Base-by-base conservation (phyloP, 2,113 vertebrate species). In the Seriola rivoliana region DNA sequence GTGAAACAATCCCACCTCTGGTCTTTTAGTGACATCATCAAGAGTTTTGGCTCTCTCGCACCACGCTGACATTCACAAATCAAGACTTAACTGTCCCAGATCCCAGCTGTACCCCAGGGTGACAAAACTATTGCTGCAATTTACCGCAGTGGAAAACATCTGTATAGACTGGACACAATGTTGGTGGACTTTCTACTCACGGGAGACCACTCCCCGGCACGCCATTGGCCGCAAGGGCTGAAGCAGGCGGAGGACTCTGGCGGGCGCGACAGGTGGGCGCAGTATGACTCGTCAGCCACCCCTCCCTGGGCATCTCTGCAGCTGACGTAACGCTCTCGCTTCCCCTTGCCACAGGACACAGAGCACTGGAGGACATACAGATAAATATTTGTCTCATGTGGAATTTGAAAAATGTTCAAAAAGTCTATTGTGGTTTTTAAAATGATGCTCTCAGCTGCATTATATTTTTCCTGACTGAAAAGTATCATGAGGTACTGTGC, bases 201-300 rank as follows among this genome's bases (percentile, higher is more conserved):
- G 71, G 97, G 91, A 16, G 97, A 97, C 98, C 98, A 99, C 14
- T 96, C 96, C 76, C 97, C 96, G 17, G 95, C 93, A 34, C 95
- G 96, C 98, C 98, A 99, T 50, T 97, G 96, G 84, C 97, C 98
- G 88, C 98, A 99, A 2, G 96, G 94, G 89, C 92, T 98, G 91
- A 98, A 98, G 82, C 98, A 99, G 78, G 81, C 84, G 8, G 95
- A 93, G 63, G 93, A 75, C 90, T 98, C 97, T 5, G 96, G 94
- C 6, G 98, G 98, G 21, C 96, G 95, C 13, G 96, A 95, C 69
- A 95, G 89, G 85, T 97, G 95, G 68, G 95, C 89, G 40, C 98
- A 99, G 54, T 93, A 91, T 0, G 96, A 96, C 81, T 98, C 97
- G 52, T 98, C 97, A 1, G 97, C 97, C 75, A 96, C 93, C 13